Conservation (phyloP, 2,797 vertebrate genomes). For the Paratrypauchen microcephalus region DNA sequence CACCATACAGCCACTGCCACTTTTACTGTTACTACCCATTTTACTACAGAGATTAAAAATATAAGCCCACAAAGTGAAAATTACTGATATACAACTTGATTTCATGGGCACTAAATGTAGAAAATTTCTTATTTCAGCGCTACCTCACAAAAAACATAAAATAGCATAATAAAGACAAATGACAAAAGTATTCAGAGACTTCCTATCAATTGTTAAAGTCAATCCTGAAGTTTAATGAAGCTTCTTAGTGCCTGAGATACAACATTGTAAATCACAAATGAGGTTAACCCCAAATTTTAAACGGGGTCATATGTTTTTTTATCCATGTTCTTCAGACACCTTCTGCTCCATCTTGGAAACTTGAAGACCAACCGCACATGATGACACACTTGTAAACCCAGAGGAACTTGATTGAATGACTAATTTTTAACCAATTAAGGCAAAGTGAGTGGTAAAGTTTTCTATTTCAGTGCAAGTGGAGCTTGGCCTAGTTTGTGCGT, state of each 20-base stretch:
- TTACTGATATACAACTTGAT: no score
- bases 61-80: no score
- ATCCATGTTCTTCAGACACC: not conserved
- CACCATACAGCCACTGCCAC: no score
- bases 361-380: constrained; percentile 12
- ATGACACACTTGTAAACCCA: constrained; percentile 21
- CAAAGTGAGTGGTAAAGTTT: constrained; percentile 58
- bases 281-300: constrained; percentile 9
- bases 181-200: not conserved
- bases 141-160: no score
- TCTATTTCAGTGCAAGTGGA: constrained; percentile 78
- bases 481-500: constrained; percentile 74
- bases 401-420: constrained; percentile 38
- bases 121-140: no score
- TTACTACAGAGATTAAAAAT: no score
- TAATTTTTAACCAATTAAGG: constrained; percentile 56
- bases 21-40: no score
- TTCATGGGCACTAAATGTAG: no score
- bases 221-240: not conserved
- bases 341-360: constrained; percentile 2
- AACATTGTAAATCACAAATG: not conserved
- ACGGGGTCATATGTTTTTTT: not conserved
- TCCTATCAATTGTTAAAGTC: not conserved
- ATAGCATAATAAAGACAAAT: not conserved
- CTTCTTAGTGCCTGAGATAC: not conserved